Percentiles rank a stretch among this genome's conserved stretches.
These are phyloP conservation scores for Sepioteuthis lessoniana DNA, from an alignment of 2,888 invertebrate genomes.

Conservation along the genomic window DNA sequence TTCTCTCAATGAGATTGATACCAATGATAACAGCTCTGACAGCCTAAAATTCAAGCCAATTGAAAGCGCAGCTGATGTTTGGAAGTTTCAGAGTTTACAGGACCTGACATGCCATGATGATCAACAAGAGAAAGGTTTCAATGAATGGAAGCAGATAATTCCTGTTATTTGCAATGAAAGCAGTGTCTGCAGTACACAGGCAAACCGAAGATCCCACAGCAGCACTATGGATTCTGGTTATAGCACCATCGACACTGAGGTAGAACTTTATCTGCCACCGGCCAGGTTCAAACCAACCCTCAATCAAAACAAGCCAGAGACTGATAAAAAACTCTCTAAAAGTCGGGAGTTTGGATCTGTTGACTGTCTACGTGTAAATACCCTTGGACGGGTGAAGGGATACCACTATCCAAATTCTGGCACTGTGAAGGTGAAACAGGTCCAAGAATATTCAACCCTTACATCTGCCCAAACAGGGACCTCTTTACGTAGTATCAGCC, in stretches of 20 bases:
- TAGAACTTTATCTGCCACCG: not conserved
- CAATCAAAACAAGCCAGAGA: not conserved
- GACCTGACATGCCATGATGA: not conserved
- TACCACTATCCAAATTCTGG: constrained; percentile 36
- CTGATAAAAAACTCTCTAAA: constrained; percentile 35
- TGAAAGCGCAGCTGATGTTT: constrained; percentile 39
- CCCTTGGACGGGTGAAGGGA: not conserved
- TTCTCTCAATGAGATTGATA: not conserved
- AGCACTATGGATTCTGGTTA: constrained; percentile 46
- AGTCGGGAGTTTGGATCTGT: constrained; percentile 41
- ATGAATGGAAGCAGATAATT: constrained; percentile 39
- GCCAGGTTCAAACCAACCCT: not conserved
- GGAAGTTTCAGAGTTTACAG: constrained; percentile 42
- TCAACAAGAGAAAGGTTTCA: not conserved
- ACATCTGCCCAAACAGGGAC: constrained; percentile 15
- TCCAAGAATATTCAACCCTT: constrained; percentile 41
- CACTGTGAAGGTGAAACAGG: not conserved
- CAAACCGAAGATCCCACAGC: constrained; percentile 21
- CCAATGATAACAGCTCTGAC: constrained; percentile 16
- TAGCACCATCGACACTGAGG: constrained; percentile 45
- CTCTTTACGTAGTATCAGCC: constrained; percentile 6
- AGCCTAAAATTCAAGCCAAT: constrained; percentile 43
- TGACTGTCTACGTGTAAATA: constrained; percentile 37
- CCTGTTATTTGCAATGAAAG: constrained; percentile 39
- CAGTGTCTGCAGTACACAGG: not conserved